Evolutionary conservation across 2,797 vertebrate species (phyloP).

Genomic region (Amazona finschi): DNA sequence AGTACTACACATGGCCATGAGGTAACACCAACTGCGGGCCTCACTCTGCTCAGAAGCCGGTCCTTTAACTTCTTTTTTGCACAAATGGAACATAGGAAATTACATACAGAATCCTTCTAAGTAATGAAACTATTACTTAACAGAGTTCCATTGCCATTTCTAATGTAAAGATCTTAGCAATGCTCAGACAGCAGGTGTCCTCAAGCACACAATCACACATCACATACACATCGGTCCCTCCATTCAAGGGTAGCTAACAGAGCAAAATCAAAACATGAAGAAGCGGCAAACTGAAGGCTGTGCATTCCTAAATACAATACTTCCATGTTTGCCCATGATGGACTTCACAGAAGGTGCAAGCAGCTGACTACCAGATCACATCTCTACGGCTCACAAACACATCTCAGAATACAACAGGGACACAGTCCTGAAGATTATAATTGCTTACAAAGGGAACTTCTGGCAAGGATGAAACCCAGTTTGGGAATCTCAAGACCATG

Average conservation of each 20-base stretch:
- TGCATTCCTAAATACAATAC: not conserved
- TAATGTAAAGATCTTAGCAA: not conserved
- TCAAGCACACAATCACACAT: not conserved
- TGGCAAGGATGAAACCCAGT: not conserved
- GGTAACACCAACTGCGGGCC: not conserved
- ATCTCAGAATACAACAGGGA: not conserved
- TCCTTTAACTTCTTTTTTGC: not conserved
- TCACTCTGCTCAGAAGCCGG: not conserved
- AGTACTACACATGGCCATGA: not conserved
- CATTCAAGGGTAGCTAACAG: not conserved
- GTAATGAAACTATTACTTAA: not conserved
- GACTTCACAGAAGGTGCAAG: not conserved
- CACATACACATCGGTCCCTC: not conserved
- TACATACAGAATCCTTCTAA: not conserved
- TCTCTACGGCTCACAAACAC: not conserved
- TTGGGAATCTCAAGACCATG: not conserved
- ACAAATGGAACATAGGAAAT: not conserved
- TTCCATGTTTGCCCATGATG: not conserved
- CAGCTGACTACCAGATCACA: not conserved
- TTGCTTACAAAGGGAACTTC: not conserved
- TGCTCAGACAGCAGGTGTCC: not conserved
- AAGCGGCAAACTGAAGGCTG: not conserved
- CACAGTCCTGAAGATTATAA: not conserved
- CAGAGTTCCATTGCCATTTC: not conserved
- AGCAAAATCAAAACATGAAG: not conserved